Evolutionary conservation across 2,113 vertebrate genomes (phyloP).

Genomic region (Sapayoa aenigma): DNA sequence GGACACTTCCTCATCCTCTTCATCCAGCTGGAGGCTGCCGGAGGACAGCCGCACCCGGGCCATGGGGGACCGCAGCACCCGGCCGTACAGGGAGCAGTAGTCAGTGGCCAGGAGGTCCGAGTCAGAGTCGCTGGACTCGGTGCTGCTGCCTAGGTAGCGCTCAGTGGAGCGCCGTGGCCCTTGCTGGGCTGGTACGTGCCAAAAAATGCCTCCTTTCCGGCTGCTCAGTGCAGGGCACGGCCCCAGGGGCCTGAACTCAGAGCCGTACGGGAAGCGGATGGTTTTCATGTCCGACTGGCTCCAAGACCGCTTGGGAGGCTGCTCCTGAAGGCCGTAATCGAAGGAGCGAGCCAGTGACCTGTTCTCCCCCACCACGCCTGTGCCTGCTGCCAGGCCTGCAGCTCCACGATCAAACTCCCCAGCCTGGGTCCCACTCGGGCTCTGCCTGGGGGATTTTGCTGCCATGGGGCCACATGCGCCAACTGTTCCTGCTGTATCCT

Average conservation of each 20-base stretch:
- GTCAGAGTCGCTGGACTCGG: slow-evolving; percentile 88
- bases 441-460: slow-evolving; percentile 44
- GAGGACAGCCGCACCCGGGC: slow-evolving; percentile 88
- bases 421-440: neutral
- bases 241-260: slow-evolving; percentile 88
- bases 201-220: slow-evolving; percentile 42
- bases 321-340: slow-evolving; percentile 76
- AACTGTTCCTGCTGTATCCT: neutral
- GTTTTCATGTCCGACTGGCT: slow-evolving; percentile 90
- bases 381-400: neutral
- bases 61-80: slow-evolving; percentile 65
- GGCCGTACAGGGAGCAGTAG: slow-evolving; percentile 76
- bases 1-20: slow-evolving; percentile 80
- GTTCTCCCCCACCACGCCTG: slow-evolving; percentile 30
- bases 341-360: slow-evolving; percentile 69
- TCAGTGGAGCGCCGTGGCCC: slow-evolving; percentile 64
- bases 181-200: slow-evolving; percentile 69
- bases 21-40: slow-evolving; percentile 91
- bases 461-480: neutral
- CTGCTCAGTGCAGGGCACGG: slow-evolving; percentile 85
- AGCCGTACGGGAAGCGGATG: slow-evolving; percentile 77
- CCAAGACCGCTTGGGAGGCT: slow-evolving; percentile 80
- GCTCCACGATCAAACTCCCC: slow-evolving; percentile 12
- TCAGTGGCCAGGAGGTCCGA: slow-evolving; percentile 83
- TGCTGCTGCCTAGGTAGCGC: slow-evolving; percentile 72